Evolutionary conservation across 2,888 invertebrate species (phyloP), one percentile per base, ranked within the genome.

Genomic region (Lycia hirtaria): DNA sequence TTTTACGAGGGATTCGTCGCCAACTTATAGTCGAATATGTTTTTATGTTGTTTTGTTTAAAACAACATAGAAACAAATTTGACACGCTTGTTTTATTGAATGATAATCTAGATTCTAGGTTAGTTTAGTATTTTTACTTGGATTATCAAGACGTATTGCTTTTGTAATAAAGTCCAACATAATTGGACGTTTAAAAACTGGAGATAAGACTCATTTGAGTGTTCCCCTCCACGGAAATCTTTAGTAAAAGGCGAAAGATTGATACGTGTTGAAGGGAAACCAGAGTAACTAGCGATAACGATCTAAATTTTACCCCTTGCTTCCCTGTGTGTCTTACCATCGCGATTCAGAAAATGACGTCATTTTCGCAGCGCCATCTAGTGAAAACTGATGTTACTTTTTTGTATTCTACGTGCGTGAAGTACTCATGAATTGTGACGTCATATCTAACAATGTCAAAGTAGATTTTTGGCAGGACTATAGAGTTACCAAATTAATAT

Each of bases 241-340:
- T 94, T 94, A 95, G 94, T 94, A 94, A 95, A 94, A 94, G 94
- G 94, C 94, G 94, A 95, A 95, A 94, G 94, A 94, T 95, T 94
- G 95, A 92, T 94, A 81, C 94, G 94, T 92, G 83, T 85, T 94
- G 94, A 93, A 93, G 93, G 92, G 93, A 94, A 93, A 28, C 28
- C 19, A 30, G 41, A 41, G 9, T 41, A 26, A 14, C 0, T 5
- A 35, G 14, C 14, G 2, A 9, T 26, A 26, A 7, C 10, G 4
- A 15, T 37, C 19, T n/a, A 17, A 5, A 19, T 1, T 10, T 1
- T 10, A 0, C 2, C 5, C 9, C n/a, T 5, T n/a, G 37, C 4
- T 19, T 37, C 19, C 2, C 17, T 17, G 41, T 6, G 7, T 15
- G 15, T 15, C 10, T 15, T 9, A 5, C 2, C 15, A 38, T 12